Percentiles rank a stretch among this genome's conserved stretches.
Evolutionary conservation across 2,113 vertebrate genomes (phyloP).

Genomic region (Butorides virescens): DNA sequence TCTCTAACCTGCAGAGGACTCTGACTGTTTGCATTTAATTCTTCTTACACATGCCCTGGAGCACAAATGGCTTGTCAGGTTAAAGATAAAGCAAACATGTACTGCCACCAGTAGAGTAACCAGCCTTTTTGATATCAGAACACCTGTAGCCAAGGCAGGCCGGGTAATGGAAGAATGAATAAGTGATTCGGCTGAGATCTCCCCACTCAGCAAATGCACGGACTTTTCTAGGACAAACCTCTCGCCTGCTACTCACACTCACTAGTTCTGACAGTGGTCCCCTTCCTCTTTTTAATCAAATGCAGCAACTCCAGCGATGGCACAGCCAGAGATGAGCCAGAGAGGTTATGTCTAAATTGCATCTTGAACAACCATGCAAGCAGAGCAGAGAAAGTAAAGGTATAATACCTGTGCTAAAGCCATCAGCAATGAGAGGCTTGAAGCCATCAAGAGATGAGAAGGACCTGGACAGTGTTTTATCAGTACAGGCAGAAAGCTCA

Average conservation of each 20-base stretch:
- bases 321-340: not conserved
- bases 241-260: not conserved
- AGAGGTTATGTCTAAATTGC: not conserved
- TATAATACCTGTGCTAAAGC: not conserved
- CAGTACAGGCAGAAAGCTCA: not conserved
- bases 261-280: not conserved
- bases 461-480: not conserved
- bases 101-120: slow-evolving; percentile 52
- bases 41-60: slow-evolving; percentile 66
- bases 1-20: slow-evolving; percentile 68
- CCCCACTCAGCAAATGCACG: not conserved
- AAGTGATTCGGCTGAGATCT: not conserved
- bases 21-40: slow-evolving; percentile 71
- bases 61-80: slow-evolving; percentile 70
- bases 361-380: not conserved
- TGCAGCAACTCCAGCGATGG: not conserved
- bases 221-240: not conserved
- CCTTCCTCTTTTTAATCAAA: not conserved
- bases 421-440: not conserved
- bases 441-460: not conserved
- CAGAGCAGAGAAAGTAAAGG: not conserved
- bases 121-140: slow-evolving; percentile 6
- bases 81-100: slow-evolving; percentile 67
- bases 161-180: rapidly evolving
- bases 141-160: slow-evolving; percentile 35